A percentile compares a stretch with the other conserved stretches of the same genome.
phyloP scores from a whole-genome alignment of 2,797 vertebrate genomes.

The Cephalopachus bancanus region DNA sequence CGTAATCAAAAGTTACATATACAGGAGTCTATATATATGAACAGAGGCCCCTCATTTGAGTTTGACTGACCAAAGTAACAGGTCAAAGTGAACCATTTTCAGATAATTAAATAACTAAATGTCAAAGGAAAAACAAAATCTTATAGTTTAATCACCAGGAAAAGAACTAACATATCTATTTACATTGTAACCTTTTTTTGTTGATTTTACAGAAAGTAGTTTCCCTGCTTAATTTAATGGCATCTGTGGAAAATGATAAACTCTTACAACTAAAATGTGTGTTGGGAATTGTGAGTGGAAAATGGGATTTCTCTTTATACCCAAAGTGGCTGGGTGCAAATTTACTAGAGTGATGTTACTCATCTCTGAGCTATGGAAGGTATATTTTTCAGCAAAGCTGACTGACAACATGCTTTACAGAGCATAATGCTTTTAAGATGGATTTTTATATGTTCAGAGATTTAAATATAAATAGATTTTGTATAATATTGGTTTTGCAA shows the following conservation, averaged over 20 bases:
- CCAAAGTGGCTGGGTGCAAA: background rate
- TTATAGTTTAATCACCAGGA: conserved; percentile 84
- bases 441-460: conserved; percentile 57
- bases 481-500: conserved; percentile 66
- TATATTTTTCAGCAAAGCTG: conserved; percentile 75
- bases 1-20: conserved; percentile 91
- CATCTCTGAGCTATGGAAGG: conserved; percentile 71
- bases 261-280: conserved; percentile 72
- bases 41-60: conserved; percentile 88
- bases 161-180: conserved; percentile 83
- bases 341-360: conserved; percentile 62
- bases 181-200: conserved; percentile 84
- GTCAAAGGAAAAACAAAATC: conserved; percentile 81
- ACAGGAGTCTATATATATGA: conserved; percentile 95
- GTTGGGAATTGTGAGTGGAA: background rate
- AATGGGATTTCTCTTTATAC: conserved; percentile 60
- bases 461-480: conserved; percentile 74
- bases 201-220: conserved; percentile 81
- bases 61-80: conserved; percentile 75
- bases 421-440: conserved; percentile 71
- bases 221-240: conserved; percentile 80
- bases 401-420: conserved; percentile 75
- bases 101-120: conserved; percentile 78
- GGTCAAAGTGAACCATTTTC: conserved; percentile 77
- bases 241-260: conserved; percentile 67